phyloP scores from a whole-genome alignment of 2,797 vertebrate species.

The Phrynocephalus vlangalii region DNA sequence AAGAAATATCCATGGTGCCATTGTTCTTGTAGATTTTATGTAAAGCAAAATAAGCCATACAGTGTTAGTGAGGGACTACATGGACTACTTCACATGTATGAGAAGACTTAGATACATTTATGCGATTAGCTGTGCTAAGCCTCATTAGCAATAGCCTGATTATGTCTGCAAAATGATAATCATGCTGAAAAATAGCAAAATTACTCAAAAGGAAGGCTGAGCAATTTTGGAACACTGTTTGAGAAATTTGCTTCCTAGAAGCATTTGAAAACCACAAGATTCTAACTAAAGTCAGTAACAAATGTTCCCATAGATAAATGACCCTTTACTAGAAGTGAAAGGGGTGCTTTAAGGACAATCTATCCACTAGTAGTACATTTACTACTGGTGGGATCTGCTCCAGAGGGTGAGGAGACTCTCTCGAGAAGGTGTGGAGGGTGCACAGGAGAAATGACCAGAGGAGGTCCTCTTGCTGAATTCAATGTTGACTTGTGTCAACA shows the following conservation, averaged over 20 bases:
- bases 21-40: not conserved
- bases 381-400: not conserved
- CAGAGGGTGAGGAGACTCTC: not conserved
- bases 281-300: not conserved
- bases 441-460: not conserved
- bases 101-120: not conserved
- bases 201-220: not conserved
- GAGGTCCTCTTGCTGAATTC: not conserved
- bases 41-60: not conserved
- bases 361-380: not conserved
- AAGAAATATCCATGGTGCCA: not conserved
- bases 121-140: conserved; percentile 7
- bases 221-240: not conserved
- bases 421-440: not conserved
- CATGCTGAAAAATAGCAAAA: not conserved
- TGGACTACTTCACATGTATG: not conserved
- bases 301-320: not conserved
- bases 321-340: not conserved
- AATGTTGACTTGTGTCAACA: not conserved
- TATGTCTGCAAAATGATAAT: conserved; percentile 37
- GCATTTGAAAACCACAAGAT: not conserved
- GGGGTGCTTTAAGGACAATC: not conserved
- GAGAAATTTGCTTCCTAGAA: not conserved
- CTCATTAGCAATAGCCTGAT: conserved; percentile 12
- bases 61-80: too few relatives aligned